These are phyloP conservation scores for Cassiopea andromeda DNA, from an alignment of 30 jellyfish, hydroid and myxozoan species.

Conservation along the genomic window DNA sequence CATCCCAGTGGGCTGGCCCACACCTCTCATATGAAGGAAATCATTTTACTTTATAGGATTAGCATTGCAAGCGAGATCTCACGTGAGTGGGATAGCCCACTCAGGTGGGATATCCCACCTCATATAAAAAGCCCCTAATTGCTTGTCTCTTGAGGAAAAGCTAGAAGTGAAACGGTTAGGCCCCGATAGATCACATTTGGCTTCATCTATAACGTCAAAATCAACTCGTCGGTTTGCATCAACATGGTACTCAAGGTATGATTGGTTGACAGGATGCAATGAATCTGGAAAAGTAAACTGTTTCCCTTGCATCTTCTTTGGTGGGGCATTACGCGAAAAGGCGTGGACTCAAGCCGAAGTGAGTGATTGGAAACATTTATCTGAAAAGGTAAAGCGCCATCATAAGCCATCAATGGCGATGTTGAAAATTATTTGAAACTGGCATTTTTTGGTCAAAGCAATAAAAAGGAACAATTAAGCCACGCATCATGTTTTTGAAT, in stretches of 20 bases:
- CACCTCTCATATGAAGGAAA: too few relatives aligned
- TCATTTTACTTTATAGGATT: too few relatives aligned
- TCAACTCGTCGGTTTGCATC: conserved; percentile 40
- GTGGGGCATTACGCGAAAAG: conserved; percentile 28
- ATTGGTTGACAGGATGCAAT: conserved; percentile 65
- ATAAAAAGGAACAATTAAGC: conserved; percentile 29
- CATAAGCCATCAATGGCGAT: conserved; percentile 6
- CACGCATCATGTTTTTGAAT: conserved; percentile 45
- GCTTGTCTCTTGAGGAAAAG: conserved; percentile 36
- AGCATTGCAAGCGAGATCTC: too few relatives aligned
- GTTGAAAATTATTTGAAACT: conserved; percentile 51
- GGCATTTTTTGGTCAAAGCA: conserved; percentile 53
- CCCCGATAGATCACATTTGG: conserved; percentile 50
- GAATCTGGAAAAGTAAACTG: conserved; percentile 33
- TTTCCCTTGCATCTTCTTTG: conserved; percentile 58
- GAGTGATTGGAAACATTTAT: conserved; percentile 55
- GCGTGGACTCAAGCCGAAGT: conserved; percentile 49
- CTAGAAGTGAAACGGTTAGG: conserved; percentile 47
- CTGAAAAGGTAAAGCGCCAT: conserved; percentile 56
- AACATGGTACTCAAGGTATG: conserved; percentile 37
- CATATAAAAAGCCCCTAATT: background rate
- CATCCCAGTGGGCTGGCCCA: too few relatives aligned
- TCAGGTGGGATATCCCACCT: too few relatives aligned
- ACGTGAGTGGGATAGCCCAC: too few relatives aligned
- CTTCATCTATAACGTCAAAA: background rate